Percentiles rank a stretch among this genome's conserved stretches.
These are phyloP conservation scores for Acrobasis consociella DNA, from an alignment of 2,888 invertebrate genomes.

Conservation along the genomic window DNA sequence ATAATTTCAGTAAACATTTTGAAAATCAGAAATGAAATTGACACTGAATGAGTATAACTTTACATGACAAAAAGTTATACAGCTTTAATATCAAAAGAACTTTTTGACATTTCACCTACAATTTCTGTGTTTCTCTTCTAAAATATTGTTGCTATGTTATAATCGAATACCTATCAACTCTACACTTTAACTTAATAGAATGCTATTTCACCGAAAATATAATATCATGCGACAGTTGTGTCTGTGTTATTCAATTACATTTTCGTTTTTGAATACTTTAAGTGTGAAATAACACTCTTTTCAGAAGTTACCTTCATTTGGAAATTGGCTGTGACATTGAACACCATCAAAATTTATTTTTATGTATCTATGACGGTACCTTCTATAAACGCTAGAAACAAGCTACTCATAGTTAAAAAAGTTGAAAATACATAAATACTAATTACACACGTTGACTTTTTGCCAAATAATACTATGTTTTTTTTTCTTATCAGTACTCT, in stretches of 20 bases:
- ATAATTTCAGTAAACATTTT: too few species aligned
- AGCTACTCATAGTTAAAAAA: not conserved
- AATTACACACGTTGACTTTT: too few species aligned
- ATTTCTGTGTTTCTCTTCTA: too few species aligned
- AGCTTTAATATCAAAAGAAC: too few species aligned
- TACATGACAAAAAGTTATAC: too few species aligned
- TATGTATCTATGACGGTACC: constrained; percentile 15
- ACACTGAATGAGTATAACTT: too few species aligned
- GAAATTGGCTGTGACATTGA: constrained; percentile 1
- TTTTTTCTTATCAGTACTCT: too few species aligned
- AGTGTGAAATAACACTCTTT: not conserved
- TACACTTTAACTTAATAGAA: constrained; percentile 2
- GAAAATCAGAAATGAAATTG: too few species aligned
- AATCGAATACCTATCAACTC: not conserved
- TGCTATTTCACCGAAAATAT: not conserved
- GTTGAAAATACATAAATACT: too few species aligned
- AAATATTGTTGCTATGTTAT: not conserved
- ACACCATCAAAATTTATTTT: not conserved
- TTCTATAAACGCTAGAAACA: constrained; percentile 9
- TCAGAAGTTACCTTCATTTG: constrained; percentile 22
- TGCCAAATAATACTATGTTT: too few species aligned
- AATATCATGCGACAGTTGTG: not conserved
- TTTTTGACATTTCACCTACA: too few species aligned
- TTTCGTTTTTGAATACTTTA: not conserved
- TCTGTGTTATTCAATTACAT: not conserved